phyloP scores from a whole-genome alignment of 2,797 vertebrate species.

The Chelidonichthys spinosus region DNA sequence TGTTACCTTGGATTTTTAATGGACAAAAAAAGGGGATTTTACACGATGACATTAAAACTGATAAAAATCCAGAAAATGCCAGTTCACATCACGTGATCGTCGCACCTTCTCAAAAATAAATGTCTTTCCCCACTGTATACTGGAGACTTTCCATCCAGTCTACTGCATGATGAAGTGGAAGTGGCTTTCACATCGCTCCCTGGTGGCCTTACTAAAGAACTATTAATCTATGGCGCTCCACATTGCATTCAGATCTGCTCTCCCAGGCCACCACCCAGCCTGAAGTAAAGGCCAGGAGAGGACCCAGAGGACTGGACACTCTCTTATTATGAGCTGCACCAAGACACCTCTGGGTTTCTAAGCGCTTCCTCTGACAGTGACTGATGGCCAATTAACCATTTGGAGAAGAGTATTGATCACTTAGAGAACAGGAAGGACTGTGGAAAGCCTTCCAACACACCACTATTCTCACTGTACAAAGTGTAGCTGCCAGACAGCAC shows the following conservation, averaged over 20 bases:
- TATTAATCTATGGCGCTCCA: constrained; percentile 82
- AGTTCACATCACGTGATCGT: constrained; percentile 58
- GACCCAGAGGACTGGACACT: constrained; percentile 79
- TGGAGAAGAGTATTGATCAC: constrained; percentile 84
- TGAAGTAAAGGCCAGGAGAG: constrained; percentile 78
- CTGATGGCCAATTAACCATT: constrained; percentile 88
- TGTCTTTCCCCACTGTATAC: constrained; percentile 32
- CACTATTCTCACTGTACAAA: constrained; percentile 57
- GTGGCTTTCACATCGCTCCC: constrained; percentile 81
- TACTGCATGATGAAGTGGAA: constrained; percentile 75
- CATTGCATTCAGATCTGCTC: constrained; percentile 81
- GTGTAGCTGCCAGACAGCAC: constrained; percentile 45
- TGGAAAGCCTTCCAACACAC: constrained; percentile 74
- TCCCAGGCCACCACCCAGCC: constrained; percentile 76
- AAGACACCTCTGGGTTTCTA: constrained; percentile 83
- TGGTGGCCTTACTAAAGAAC: constrained; percentile 80
- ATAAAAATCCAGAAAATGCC: constrained; percentile 20
- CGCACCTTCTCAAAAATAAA: constrained; percentile 31
- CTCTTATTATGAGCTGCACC: constrained; percentile 82
- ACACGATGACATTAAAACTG: constrained; percentile 10
- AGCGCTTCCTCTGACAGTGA: constrained; percentile 81
- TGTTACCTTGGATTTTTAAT: neutral
- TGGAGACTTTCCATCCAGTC: constrained; percentile 57
- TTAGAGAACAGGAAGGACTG: constrained; percentile 66
- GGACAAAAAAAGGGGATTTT: constrained; percentile 6